phyloP scores from a whole-genome alignment of 2,113 vertebrate species.

The Saguinus imperator region DNA sequence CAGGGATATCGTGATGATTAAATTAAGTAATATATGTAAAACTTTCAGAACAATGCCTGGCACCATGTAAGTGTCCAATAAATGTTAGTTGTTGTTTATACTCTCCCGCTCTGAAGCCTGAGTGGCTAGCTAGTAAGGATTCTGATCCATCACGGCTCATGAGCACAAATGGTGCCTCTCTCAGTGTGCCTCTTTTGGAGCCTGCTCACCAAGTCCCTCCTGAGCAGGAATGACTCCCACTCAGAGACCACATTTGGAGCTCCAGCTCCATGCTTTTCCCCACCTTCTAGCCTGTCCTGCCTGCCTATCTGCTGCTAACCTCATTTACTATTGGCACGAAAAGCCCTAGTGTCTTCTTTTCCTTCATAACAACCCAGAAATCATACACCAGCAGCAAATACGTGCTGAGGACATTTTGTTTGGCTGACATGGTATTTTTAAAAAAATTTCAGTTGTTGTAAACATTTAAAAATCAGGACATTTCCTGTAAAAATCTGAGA shows the following conservation, averaged over 20 bases:
- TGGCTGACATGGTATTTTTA: not conserved
- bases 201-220: not conserved
- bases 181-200: not conserved
- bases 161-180: not conserved
- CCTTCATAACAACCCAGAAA: not conserved
- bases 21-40: slow-evolving; percentile 23
- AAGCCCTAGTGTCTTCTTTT: slow-evolving; percentile 8
- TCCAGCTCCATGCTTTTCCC: not conserved
- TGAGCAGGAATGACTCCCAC: not conserved
- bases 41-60: not conserved
- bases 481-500: not conserved
- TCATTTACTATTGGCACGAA: not conserved
- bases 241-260: not conserved
- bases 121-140: not conserved
- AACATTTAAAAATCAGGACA: not conserved
- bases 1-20: not conserved
- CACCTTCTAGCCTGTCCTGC: not conserved
- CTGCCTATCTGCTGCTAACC: not conserved
- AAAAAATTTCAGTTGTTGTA: not conserved
- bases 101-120: not conserved
- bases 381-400: not conserved
- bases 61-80: not conserved
- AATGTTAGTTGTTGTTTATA: not conserved
- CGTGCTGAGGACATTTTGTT: not conserved
- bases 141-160: not conserved